Conservation (phyloP, 2,888 invertebrate species). For the Schizotus pectinicornis region DNA sequence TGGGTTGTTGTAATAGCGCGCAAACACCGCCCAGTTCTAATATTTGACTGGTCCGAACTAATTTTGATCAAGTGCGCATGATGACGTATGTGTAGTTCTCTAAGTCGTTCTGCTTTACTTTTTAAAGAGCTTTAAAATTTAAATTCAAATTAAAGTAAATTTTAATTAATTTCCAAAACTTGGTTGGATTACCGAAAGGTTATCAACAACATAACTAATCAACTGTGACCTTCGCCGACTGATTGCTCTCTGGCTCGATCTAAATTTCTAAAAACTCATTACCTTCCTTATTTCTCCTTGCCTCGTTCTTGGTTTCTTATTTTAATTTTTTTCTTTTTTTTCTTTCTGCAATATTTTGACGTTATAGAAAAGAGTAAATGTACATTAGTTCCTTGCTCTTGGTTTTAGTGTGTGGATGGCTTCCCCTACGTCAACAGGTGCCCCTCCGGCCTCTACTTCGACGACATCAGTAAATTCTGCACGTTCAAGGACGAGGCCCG, state of each 20-base stretch:
- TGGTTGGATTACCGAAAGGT: neutral
- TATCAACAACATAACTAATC: neutral
- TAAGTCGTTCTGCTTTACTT: no score
- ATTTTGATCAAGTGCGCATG: no score
- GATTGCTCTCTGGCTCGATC: neutral
- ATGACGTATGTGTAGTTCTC: no score
- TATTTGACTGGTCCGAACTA: no score
- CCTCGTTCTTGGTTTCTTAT: neutral
- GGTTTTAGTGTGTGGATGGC: constrained; percentile 84
- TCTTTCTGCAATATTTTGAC: neutral
- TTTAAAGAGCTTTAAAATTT: no score
- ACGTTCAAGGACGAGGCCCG: constrained; percentile 89
- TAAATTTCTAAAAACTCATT: neutral
- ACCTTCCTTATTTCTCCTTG: neutral
- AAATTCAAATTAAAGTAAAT: no score
- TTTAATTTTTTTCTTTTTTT: neutral
- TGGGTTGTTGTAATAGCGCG: no score
- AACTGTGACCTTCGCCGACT: neutral
- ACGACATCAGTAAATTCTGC: constrained; percentile 88
- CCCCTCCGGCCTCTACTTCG: constrained; percentile 88
- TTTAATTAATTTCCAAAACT: neutral
- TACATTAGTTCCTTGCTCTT: neutral
- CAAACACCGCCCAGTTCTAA: no score
- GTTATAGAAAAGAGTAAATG: neutral
- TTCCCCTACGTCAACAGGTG: constrained; percentile 87